Base-by-base conservation (phyloP, 2,797 vertebrate species). In the Otolemur crassicaudatus region DNA sequence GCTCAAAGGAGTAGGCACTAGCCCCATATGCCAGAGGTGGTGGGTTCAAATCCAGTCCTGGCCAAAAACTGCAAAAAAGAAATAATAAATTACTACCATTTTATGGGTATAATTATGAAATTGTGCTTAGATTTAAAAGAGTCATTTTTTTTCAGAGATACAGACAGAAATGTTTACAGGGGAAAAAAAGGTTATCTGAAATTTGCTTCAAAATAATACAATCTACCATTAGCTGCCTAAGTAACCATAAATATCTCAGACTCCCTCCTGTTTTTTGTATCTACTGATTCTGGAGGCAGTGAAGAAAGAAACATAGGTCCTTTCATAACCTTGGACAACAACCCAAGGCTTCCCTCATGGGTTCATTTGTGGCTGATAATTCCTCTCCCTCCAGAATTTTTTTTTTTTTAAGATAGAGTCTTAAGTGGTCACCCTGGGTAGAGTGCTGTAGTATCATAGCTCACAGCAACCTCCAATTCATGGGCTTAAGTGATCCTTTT, bases 121-220 rank as follows among this genome's bases (percentile, higher is more conserved):
- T 11, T 77, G 3, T 86, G 17, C 5, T 85, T 81, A 63, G 7
- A 6, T 46, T 76, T 56, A 40, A 93, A 94, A 80, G 20, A 53
- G 23, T 37, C 5, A 3, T 67, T 85, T 34, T 14, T 12, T 16
- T 11, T 53, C 90, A 72, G 17, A n/a, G 46, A 90, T 58, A 65
- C 7, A 84, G 27, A 83, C 49, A 89, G 46, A 93, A 90, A 88
- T 43, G 5, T 31, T 91, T 65, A 25, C 20, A 93, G 53, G 49
- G 49, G 49, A 70, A 23, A 63, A 67, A 94, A 95, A 6, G 81
- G 8, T 56, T 67, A 46, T 60, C 60, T 82, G 7, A 23, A 17
- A 88, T 96, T 95, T 92, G 13, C 56, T 87, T 91, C 22, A 85
- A 60, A 86, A 63, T 80, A 60, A 76, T 69, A 76, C 7, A 76